Conservation (phyloP, 2,888 invertebrate genomes). For the Drosophila pullipes region DNA sequence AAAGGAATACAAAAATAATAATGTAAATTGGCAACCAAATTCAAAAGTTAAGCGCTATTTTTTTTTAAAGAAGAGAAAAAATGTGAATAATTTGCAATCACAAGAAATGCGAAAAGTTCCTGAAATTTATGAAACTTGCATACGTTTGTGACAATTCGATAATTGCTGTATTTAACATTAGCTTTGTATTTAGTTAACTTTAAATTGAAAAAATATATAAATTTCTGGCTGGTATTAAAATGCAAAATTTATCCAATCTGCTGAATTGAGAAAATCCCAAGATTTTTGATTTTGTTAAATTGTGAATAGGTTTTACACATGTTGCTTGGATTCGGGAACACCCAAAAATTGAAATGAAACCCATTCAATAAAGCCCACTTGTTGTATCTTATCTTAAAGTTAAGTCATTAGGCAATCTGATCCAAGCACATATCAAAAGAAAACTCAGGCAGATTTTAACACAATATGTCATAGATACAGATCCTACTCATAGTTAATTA, state of each 20-base stretch:
- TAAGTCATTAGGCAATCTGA: neutral
- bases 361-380: neutral
- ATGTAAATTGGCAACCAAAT: neutral
- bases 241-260: neutral
- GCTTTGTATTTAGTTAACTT: neutral
- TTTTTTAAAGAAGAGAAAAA: neutral
- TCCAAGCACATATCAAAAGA: too few relatives aligned
- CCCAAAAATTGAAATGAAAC: too few relatives aligned
- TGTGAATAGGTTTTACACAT: neutral
- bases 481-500: neutral
- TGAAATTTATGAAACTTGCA: neutral
- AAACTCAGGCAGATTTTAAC: too few relatives aligned
- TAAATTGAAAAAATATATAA: neutral
- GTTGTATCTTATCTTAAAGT: neutral
- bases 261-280: neutral
- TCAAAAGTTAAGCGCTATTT: neutral
- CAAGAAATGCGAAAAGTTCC: neutral
- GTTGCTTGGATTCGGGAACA: neutral
- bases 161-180: neutral
- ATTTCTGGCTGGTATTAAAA: fast-evolving
- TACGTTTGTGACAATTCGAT: neutral
- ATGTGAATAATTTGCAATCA: neutral
- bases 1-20: neutral
- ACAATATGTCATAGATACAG: neutral
- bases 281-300: neutral